Evolutionary conservation across 2,797 vertebrate species (phyloP).

Genomic region (Eremophila alpestris): DNA sequence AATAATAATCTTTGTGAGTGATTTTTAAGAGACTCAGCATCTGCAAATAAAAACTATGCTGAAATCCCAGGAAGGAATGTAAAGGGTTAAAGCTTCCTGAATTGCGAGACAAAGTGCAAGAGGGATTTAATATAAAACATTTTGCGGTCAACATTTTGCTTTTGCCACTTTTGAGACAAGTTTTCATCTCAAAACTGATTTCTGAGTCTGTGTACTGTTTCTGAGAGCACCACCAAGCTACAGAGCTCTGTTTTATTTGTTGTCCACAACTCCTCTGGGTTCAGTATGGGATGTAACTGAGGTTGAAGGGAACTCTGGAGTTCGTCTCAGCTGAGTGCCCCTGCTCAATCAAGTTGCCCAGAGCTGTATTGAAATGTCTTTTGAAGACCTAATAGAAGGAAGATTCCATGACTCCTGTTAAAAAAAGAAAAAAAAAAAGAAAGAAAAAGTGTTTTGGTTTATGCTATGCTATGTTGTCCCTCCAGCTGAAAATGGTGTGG

Average conservation of each 20-base stretch:
- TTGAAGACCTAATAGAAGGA: neutral
- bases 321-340: neutral
- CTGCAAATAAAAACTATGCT: neutral
- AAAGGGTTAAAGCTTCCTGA: neutral
- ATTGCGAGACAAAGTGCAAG: neutral
- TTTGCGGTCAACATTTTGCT: neutral
- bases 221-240: neutral
- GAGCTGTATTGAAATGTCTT: neutral
- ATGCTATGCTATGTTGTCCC: neutral
- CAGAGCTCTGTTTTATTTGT: neutral
- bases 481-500: neutral
- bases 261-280: neutral
- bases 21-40: neutral
- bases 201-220: neutral
- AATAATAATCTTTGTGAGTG: neutral
- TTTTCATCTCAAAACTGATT: neutral
- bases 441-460: neutral
- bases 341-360: neutral
- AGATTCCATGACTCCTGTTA: neutral
- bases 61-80: neutral
- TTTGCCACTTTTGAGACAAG: neutral
- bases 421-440: neutral
- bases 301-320: neutral
- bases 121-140: neutral
- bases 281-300: neutral